Conservation (phyloP, 37 sponge, comb jelly and placozoan species). For the Dysidea cf. avara region DNA sequence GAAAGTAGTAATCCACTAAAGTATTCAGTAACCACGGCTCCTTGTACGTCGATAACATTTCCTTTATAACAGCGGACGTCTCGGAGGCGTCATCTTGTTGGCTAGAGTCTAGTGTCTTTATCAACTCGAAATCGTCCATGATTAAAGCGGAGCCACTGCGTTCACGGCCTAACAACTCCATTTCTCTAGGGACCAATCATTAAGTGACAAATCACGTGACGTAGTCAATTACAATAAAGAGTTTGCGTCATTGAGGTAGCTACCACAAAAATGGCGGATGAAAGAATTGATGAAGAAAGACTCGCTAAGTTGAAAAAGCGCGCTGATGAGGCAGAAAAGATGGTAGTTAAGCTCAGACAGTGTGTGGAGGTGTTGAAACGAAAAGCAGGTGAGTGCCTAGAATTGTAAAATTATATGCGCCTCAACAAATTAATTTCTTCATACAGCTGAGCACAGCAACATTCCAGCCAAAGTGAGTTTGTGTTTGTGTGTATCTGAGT, state of each 20-base stretch:
- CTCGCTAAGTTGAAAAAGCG: conserved; percentile 49
- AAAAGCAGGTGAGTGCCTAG: conserved; percentile 60
- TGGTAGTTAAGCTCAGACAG: conserved; percentile 50
- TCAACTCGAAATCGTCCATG: too few species aligned
- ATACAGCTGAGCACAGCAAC: background rate
- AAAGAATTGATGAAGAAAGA: conserved; percentile 50
- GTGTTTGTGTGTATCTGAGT: too few species aligned
- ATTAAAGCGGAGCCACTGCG: too few species aligned
- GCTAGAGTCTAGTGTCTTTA: too few species aligned
- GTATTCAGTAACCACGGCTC: conserved; percentile 52
- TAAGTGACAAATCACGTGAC: background rate
- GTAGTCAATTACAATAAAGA: too few species aligned
- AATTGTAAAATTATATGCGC: too few species aligned
- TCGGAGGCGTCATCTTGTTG: background rate
- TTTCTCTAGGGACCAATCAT: too few species aligned
- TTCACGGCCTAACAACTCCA: too few species aligned
- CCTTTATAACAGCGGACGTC: conserved; percentile 13
- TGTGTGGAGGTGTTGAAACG: conserved; percentile 50
- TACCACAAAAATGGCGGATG: conserved; percentile 37
- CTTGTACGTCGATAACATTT: background rate
- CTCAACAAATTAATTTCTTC: background rate
- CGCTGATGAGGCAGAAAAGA: conserved; percentile 63
- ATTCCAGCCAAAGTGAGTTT: too few species aligned
- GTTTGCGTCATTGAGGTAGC: too few species aligned
- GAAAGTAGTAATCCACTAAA: conserved; percentile 69